Evolutionary conservation across 2,888 invertebrate genomes (phyloP), one percentile per base, ranked within the genome.

Genomic region (Myopa tessellatipennis): DNA sequence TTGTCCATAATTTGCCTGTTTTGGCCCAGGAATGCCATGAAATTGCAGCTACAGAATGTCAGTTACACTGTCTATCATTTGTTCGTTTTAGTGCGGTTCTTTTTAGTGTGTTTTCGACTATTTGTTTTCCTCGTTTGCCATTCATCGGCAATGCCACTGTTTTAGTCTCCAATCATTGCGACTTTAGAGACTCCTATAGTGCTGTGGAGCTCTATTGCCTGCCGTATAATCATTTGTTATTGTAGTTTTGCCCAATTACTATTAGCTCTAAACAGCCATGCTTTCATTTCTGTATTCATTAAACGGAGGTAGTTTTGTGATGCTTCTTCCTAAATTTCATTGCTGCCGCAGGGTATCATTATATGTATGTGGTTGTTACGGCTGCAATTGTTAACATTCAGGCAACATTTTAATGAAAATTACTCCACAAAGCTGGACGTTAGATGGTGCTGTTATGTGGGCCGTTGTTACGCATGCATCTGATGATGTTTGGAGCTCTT

Each of bases 21-120:
- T 60, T 73, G 61, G 34, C 18, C 40, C 12, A 40, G 26, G 60
- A 61, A 40, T 73, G 70, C 55, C 36, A 26, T 55, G 34, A 40
- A 45, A 5, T 61, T 40, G 45, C 40, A 40, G 61, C 40, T 72
- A 40, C 55, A 36, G 4, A 52, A 70, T 52, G 52, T 26, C 14
- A 18, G 55, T 26, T 55, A 12, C 10, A 12, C 61, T 80, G 87
- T 85, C 85, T 84, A 84, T 87, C 87, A 87, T 83, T 87, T 85
- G 87, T 84, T 87, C 85, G 85, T 87, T 87, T 85, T 82, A 78
- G 52, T 26, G 61, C 16, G 55, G 55, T 26, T 61, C 1, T 26
- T n/a, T 18, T 7, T 58, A 10, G 38, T 70, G n/a, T 4, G 68
- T 77, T 67, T 72, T 67, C 67, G 52, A 1, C 8, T 70, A 40